Evolutionary conservation across 2,888 invertebrate species (phyloP).

Genomic region (Ryuthela nishihirai): DNA sequence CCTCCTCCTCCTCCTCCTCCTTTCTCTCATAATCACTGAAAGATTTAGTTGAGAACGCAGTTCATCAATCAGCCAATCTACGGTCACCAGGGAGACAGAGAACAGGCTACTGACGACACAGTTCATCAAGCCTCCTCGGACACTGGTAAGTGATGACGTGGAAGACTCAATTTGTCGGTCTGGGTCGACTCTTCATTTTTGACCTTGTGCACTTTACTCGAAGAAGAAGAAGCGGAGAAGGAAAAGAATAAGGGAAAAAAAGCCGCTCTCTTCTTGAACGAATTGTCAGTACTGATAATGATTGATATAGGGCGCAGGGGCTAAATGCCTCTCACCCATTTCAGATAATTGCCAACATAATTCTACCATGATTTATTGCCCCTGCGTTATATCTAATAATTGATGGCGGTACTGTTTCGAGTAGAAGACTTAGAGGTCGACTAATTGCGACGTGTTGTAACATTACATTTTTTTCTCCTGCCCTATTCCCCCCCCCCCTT

Average conservation of each 20-base stretch:
- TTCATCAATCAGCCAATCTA: too few species aligned
- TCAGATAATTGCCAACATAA: constrained; percentile 40
- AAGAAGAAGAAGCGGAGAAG: constrained; percentile 8
- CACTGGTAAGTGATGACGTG: too few species aligned
- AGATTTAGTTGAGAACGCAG: too few species aligned
- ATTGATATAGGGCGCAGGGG: constrained; percentile 39
- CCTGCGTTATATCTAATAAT: constrained; percentile 38
- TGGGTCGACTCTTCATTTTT: too few species aligned
- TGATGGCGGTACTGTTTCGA: constrained; percentile 35
- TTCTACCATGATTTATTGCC: constrained; percentile 38
- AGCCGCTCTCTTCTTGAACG: constrained; percentile 33
- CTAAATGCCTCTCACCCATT: constrained; percentile 39
- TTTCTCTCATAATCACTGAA: too few species aligned
- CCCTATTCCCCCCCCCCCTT: constrained; percentile 24
- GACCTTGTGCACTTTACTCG: too few species aligned
- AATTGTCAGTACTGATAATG: constrained; percentile 40
- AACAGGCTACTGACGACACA: too few species aligned
- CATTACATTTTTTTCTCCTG: constrained; percentile 37
- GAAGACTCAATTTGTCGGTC: too few species aligned
- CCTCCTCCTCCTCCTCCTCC: too few species aligned
- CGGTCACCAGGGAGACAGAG: too few species aligned
- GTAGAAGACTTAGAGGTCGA: constrained; percentile 36
- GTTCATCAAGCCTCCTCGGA: too few species aligned
- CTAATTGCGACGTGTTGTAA: too few species aligned
- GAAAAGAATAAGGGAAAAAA: constrained; percentile 8